Evolutionary conservation across 2,888 invertebrate genomes (phyloP).

Genomic region (Eretmocerus hayati): DNA sequence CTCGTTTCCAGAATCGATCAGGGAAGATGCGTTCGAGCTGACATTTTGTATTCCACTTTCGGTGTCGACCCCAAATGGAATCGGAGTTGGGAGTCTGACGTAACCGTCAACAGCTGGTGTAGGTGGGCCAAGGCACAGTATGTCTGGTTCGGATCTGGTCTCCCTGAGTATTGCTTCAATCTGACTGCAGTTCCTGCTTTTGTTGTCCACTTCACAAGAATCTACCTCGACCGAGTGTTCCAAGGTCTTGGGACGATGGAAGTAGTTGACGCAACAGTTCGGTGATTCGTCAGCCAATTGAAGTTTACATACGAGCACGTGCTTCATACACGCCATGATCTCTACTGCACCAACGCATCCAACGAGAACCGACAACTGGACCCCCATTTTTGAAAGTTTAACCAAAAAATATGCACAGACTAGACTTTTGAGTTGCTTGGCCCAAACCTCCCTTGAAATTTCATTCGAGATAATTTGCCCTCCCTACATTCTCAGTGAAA

Average conservation of each 20-base stretch:
- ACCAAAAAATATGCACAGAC: too few relatives aligned
- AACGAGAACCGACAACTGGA: slow-evolving; percentile 66
- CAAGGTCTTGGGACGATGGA: slow-evolving; percentile 9
- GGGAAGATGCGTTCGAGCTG: slow-evolving; percentile 33
- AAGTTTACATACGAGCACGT: slow-evolving; percentile 31
- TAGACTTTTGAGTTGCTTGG: too few relatives aligned
- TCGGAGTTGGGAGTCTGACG: slow-evolving; percentile 38
- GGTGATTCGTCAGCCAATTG: slow-evolving; percentile 31
- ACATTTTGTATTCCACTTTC: slow-evolving; percentile 30
- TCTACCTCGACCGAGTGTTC: slow-evolving; percentile 4
- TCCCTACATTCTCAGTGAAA: too few relatives aligned
- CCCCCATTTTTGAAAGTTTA: slow-evolving; percentile 62
- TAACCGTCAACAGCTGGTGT: slow-evolving; percentile 25
- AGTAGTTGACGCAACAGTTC: slow-evolving; percentile 31
- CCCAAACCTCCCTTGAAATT: too few relatives aligned
- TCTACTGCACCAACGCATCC: slow-evolving; percentile 71
- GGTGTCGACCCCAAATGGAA: slow-evolving; percentile 32
- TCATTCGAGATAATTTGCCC: too few relatives aligned
- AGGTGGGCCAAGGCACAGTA: slow-evolving; percentile 10
- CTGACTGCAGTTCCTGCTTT: not conserved
- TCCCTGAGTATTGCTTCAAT: slow-evolving; percentile 13
- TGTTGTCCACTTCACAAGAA: not conserved
- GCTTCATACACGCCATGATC: slow-evolving; percentile 52
- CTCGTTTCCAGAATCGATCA: slow-evolving; percentile 39
- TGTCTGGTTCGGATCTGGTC: slow-evolving; percentile 13